phyloP scores from a whole-genome alignment of 2,888 invertebrate genomes.

The Heliconius cydno region DNA sequence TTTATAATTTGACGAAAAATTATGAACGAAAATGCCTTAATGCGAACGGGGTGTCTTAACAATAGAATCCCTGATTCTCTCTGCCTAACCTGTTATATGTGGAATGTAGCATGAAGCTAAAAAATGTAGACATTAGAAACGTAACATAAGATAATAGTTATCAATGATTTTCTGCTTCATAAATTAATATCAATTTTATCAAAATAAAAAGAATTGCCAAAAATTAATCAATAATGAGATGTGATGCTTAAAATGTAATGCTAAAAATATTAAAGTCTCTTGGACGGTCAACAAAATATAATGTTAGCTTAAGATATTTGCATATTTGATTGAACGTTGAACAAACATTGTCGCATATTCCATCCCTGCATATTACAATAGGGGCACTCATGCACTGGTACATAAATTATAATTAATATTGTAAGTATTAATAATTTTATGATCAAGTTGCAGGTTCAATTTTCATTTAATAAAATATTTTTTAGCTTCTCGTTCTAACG shows the following conservation, averaged over 20 bases:
- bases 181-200: no score
- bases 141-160: no score
- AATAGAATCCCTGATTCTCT: background rate
- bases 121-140: background rate
- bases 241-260: no score
- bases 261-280: background rate
- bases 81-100: background rate
- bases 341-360: conserved; percentile 54
- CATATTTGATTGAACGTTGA: conserved; percentile 68
- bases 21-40: background rate
- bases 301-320: conserved; percentile 55
- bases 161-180: no score
- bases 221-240: background rate
- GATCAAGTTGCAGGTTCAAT: background rate
- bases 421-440: background rate
- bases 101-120: background rate
- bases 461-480: no score
- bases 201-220: no score
- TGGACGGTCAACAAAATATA: conserved; percentile 44
- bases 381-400: background rate
- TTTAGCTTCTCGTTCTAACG: no score
- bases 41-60: rapidly evolving
- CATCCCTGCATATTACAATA: conserved; percentile 12
- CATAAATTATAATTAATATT: background rate
- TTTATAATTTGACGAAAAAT: no score